Evolutionary conservation across 2,888 invertebrate genomes (phyloP).

Genomic region (Temnothorax rugatulus): DNA sequence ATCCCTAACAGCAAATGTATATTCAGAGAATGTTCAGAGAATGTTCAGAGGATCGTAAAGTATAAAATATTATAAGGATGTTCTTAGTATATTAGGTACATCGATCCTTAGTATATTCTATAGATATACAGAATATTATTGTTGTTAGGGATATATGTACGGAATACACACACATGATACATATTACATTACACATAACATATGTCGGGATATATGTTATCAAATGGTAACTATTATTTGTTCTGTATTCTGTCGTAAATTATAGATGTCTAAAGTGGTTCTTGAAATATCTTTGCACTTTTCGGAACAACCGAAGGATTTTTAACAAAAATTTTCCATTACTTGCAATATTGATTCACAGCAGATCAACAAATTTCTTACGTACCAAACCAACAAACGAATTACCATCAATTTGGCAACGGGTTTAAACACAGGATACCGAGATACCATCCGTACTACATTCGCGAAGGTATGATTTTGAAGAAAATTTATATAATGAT

Average conservation of each 20-base stretch:
- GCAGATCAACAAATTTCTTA: constrained; percentile 28
- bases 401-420: constrained; percentile 27
- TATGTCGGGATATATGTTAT: neutral
- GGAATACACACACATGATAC: neutral
- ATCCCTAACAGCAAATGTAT: no score
- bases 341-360: constrained; percentile 23
- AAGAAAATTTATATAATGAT: constrained; percentile 11
- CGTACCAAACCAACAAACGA: constrained; percentile 15
- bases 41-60: no score
- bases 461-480: constrained; percentile 26
- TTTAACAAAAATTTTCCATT: constrained; percentile 8
- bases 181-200: neutral
- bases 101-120: no score
- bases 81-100: no score
- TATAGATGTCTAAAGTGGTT: neutral
- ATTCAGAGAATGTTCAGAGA: no score
- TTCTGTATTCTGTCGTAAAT: neutral
- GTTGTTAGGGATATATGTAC: no score
- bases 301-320: neutral
- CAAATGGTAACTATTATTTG: neutral
- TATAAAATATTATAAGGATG: no score
- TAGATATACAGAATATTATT: no score
- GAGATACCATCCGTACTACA: constrained; percentile 23
- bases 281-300: constrained; percentile 9
- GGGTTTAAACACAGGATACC: constrained; percentile 2